Percentiles rank a stretch among this genome's conserved stretches.
These are phyloP conservation scores for Pterocles burchelli DNA, from an alignment of 2,113 vertebrate species.

Conservation along the genomic window DNA sequence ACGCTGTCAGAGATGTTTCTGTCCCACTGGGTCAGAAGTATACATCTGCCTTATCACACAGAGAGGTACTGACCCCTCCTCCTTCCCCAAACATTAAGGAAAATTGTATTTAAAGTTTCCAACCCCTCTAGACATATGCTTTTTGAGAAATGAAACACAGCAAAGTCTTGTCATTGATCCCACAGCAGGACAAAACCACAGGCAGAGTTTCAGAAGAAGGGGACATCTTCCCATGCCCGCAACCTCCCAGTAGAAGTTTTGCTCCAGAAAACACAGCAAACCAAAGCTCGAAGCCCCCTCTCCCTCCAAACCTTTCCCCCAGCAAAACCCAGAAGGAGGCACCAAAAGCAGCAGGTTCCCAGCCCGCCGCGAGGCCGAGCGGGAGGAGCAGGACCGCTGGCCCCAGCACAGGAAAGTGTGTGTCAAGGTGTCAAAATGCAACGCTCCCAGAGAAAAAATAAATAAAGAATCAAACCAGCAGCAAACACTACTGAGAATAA, in stretches of 20 bases:
- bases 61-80: neutral
- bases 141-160: neutral
- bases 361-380: rapidly evolving
- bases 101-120: neutral
- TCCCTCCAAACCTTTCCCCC: neutral
- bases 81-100: neutral
- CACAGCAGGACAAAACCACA: neutral
- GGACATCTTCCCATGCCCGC: neutral
- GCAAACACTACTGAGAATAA: neutral
- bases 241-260: neutral
- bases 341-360: neutral
- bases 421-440: neutral
- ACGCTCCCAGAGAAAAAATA: neutral
- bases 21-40: neutral
- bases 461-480: neutral
- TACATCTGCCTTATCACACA: neutral
- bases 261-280: neutral
- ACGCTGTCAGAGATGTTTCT: neutral
- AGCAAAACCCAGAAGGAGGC: neutral
- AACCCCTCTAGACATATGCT: neutral
- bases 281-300: neutral
- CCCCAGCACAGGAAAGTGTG: neutral
- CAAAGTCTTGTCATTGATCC: neutral
- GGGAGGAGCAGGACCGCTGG: rapidly evolving
- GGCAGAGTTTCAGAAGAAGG: neutral